phyloP scores from a whole-genome alignment of 2,113 vertebrate species.

The Serilophus lunatus region DNA sequence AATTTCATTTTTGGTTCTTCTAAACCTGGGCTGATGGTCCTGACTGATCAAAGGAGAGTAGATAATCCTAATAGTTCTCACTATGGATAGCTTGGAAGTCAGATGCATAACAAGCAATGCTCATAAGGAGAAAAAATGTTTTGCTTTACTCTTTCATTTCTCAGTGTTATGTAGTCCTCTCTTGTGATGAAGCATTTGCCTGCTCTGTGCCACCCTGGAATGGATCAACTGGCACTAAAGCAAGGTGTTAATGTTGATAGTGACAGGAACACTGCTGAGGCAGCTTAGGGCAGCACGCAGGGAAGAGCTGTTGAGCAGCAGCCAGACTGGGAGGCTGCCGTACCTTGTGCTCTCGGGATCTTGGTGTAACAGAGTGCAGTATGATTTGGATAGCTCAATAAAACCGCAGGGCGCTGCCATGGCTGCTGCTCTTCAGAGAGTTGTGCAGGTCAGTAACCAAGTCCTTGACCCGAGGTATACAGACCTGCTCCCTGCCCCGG shows the following conservation, averaged over 20 bases:
- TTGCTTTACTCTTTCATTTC: neutral
- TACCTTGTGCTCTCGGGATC: neutral
- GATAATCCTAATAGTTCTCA: neutral
- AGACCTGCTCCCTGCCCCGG: neutral
- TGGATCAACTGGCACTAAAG: neutral
- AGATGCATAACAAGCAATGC: neutral
- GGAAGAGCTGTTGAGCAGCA: neutral
- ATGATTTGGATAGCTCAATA: neutral
- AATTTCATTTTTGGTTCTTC: neutral
- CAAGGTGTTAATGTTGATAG: neutral
- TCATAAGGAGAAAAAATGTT: neutral
- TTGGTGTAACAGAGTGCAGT: neutral
- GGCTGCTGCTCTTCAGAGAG: neutral
- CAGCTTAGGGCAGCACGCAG: fast-evolving
- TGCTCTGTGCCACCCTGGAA: neutral
- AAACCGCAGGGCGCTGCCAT: fast-evolving
- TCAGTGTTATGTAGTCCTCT: neutral
- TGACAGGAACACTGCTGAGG: fast-evolving
- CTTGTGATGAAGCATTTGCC: neutral
- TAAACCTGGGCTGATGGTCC: neutral
- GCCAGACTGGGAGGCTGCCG: neutral
- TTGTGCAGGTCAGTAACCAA: fast-evolving
- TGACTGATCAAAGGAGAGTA: neutral
- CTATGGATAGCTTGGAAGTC: neutral
- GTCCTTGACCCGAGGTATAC: fast-evolving